Base-by-base conservation (phyloP, 2,888 invertebrate genomes). In the Chydorus sphaericus region DNA sequence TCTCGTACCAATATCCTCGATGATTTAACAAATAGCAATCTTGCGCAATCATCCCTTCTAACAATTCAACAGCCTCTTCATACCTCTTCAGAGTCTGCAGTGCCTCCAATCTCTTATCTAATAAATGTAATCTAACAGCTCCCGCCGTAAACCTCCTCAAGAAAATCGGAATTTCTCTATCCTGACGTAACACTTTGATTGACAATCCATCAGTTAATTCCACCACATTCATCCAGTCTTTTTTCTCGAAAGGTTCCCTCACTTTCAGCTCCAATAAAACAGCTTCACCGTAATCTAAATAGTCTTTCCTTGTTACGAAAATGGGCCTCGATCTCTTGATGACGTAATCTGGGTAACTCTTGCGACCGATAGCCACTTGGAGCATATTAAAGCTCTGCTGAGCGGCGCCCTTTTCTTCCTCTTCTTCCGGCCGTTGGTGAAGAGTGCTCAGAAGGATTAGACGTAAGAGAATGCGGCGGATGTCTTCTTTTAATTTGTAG, bases 121-220 rank as follows among this genome's bases (percentile, higher is more conserved):
- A 60, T 44, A 70, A 65, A 37, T 73, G 66, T 2, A 67, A 63
- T 55, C 71, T 68, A 4, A 73, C 67, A 56, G 71, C 70, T 0
- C 75, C 71, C 0, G 79, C 75, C 1, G 81, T 79, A 65, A 73
- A 83, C 29, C 73, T 69, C 6, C 77, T 71, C 20, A 82, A 68
- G 71, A 77, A 80, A 1, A 63, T 60, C 0, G 80, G 78, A 64
- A 71, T 69, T 61, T 14, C 65, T 61, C 64, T 64, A 10, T 60
- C 59, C 8, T 56, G 33, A 11, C 58, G 36, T 6, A 58, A 54
- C 14, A 62, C 48, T 20, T 57, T 30, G 6, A 59, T 50, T n/a
- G 11, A 59, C 60, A 33, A 58, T 54, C 6, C 52, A 37, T 63
- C 64, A 61, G 31, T 61, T 57, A 55, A 61, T 61, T 10, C 54